A percentile compares a stretch with the other conserved stretches of the same genome.
Evolutionary conservation across 2,888 invertebrate species (phyloP).

Genomic region (Dysmachus trigonus): DNA sequence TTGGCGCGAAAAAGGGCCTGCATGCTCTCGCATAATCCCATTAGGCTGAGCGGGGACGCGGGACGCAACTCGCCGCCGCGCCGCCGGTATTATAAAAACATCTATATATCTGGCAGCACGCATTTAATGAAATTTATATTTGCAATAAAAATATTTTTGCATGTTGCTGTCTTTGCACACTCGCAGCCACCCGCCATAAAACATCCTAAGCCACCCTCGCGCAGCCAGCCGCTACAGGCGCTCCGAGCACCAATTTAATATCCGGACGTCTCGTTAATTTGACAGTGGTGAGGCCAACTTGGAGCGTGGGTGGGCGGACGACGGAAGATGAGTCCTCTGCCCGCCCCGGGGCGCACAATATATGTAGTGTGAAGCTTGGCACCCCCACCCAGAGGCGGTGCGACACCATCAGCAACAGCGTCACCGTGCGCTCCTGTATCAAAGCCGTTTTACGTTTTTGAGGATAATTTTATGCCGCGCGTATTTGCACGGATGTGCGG

Average conservation of each 20-base stretch:
- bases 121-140: conserved; percentile 41
- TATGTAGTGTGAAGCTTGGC: conserved; percentile 17
- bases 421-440: not conserved
- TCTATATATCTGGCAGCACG: conserved; percentile 31
- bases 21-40: conserved; percentile 21
- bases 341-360: not conserved
- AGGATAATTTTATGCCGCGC: conserved; percentile 37
- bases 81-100: conserved; percentile 2
- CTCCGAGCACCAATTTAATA: conserved; percentile 23
- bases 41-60: not conserved
- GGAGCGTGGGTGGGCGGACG: not conserved
- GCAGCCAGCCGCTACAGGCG: not conserved
- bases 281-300: conserved; percentile 27
- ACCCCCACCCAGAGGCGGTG: not conserved
- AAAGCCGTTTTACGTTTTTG: conserved; percentile 14
- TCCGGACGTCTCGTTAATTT: conserved; percentile 28
- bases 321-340: not conserved
- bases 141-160: conserved; percentile 41
- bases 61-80: not conserved
- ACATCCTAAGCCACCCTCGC: conserved; percentile 10
- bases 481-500: conserved; percentile 32
- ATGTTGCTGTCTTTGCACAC: conserved; percentile 20
- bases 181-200: conserved; percentile 11
- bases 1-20: not conserved
- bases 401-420: not conserved